Percentiles rank a stretch among this genome's conserved stretches.
Conservation (phyloP, 35 echinoderm and acorn worm genomes). For the Acanthaster planci region DNA sequence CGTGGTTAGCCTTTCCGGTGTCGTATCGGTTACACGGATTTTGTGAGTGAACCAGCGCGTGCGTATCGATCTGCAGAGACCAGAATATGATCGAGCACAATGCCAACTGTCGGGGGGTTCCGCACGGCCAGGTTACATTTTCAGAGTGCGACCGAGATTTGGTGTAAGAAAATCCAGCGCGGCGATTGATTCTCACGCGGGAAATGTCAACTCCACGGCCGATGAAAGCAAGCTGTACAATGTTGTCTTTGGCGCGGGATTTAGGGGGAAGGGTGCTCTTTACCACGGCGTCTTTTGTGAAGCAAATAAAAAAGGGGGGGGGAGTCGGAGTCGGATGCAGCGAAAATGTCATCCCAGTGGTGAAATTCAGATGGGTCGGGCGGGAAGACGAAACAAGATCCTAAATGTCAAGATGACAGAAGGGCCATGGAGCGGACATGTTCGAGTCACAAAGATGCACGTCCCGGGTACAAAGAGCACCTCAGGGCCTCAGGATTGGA, state of each 20-base stretch:
- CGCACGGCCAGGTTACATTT: not conserved
- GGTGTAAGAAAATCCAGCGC: not conserved
- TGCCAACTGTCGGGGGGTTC: not conserved
- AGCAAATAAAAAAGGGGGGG: no score
- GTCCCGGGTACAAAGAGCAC: not conserved
- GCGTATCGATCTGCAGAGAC: not conserved
- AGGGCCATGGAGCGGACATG: not conserved
- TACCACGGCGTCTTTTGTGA: not conserved
- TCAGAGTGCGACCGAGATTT: not conserved
- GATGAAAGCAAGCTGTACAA: not conserved
- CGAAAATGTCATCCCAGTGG: not conserved
- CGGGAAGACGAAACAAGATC: not conserved
- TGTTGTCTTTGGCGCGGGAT: not conserved
- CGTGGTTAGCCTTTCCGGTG: not conserved
- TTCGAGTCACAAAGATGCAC: not conserved
- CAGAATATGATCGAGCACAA: slow-evolving; percentile 3
- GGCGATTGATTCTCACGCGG: not conserved
- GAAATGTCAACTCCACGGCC: slow-evolving; percentile 1
- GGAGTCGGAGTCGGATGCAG: not conserved
- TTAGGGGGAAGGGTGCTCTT: slow-evolving; percentile 16
- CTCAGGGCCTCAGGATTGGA: not conserved
- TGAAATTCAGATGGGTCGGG: slow-evolving; percentile 15
- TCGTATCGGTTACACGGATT: slow-evolving; percentile 2
- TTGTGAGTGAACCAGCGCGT: not conserved
- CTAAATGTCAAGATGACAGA: slow-evolving; percentile 26